Evolutionary conservation across 2,888 invertebrate species (phyloP).

Genomic region (Ptilodon capucinus): DNA sequence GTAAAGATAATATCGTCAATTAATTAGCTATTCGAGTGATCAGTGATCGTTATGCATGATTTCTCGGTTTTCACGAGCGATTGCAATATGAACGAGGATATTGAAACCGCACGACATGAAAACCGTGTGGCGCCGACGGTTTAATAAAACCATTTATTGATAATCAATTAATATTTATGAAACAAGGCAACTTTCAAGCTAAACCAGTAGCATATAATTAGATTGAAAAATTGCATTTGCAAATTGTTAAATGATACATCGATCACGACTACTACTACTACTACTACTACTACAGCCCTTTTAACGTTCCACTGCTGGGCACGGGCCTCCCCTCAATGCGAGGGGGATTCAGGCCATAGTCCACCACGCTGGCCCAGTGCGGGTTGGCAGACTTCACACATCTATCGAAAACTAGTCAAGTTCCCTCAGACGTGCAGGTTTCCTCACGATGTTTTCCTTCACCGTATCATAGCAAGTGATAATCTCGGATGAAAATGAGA

Average conservation of each 20-base stretch:
- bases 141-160: conserved; percentile 11
- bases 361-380: too few relatives aligned
- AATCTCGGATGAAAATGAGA: too few relatives aligned
- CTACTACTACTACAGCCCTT: too few relatives aligned
- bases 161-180: background rate
- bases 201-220: background rate
- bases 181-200: background rate
- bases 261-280: too few relatives aligned
- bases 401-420: too few relatives aligned
- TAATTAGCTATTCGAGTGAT: conserved; percentile 5
- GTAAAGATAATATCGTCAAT: conserved; percentile 6
- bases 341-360: too few relatives aligned
- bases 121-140: conserved; percentile 38
- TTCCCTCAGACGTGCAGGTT: too few relatives aligned
- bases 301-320: too few relatives aligned
- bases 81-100: conserved; percentile 11
- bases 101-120: conserved; percentile 48
- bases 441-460: too few relatives aligned
- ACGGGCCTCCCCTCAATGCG: too few relatives aligned
- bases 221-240: background rate
- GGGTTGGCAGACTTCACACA: too few relatives aligned
- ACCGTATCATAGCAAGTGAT: too few relatives aligned
- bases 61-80: conserved; percentile 15
- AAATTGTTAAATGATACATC: background rate
- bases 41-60: conserved; percentile 4